phyloP scores from a whole-genome alignment of 2,888 invertebrate genomes.

The Thera britannica region DNA sequence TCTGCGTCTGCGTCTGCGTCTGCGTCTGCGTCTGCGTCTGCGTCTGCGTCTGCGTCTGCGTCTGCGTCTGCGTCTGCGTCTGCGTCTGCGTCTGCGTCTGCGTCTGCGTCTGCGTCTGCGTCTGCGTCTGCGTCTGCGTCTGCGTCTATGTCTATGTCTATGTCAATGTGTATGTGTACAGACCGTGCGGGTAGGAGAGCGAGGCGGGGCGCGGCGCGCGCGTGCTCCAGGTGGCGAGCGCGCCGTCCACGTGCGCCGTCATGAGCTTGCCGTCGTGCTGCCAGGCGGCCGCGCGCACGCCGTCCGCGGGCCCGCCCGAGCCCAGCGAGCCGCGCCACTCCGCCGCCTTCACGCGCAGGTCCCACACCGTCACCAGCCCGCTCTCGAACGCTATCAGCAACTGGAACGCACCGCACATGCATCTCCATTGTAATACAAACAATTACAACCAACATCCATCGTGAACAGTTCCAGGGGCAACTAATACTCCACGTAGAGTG shows the following conservation, averaged over 20 bases:
- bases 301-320: slow-evolving; percentile 90
- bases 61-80: no score
- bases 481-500: no score
- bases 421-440: no score
- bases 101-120: no score
- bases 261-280: slow-evolving; percentile 99
- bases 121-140: no score
- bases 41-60: no score
- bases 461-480: no score
- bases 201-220: slow-evolving; percentile 91
- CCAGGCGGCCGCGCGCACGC: slow-evolving; percentile 96
- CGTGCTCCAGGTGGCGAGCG: slow-evolving; percentile 96
- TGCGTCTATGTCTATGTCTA: no score
- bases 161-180: slow-evolving; percentile 41
- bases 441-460: no score
- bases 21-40: no score
- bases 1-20: no score
- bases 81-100: no score
- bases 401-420: slow-evolving; percentile 73
- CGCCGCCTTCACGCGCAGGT: slow-evolving; percentile 93
- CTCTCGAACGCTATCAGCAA: slow-evolving; percentile 98
- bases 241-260: slow-evolving; percentile 98
- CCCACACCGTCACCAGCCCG: slow-evolving; percentile 98
- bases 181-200: slow-evolving; percentile 96
- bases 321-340: slow-evolving; percentile 94